Base-by-base conservation (phyloP, 2,888 invertebrate genomes). In the Entomobrya multifasciata region DNA sequence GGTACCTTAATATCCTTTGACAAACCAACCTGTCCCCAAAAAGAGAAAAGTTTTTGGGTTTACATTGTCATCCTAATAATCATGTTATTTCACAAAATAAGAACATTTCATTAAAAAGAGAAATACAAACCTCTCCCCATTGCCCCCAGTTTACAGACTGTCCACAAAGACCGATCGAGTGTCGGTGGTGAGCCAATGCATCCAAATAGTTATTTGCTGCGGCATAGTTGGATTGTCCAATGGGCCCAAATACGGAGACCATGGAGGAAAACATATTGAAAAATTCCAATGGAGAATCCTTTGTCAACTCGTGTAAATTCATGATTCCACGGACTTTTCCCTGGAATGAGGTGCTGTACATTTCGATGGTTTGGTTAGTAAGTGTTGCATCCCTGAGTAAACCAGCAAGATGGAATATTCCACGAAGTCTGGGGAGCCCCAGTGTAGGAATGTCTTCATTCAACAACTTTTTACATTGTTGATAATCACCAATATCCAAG, bases 141-240 rank as follows among this genome's bases (percentile, higher is more conserved):
- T 88, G 87, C 3, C 89, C 89, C 89, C 88, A 89, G 27, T 89
- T 88, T 15, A 87, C 65, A 49, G 86, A 74, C 27, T 77, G 80
- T 4, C 81, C 88, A 25, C 76, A 67, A 0, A 89, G 30, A 11
- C 89, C 89, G 15, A 83, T 47, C 0, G 87, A 67, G 44, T 82
- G 52, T n/a, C 88, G 27, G 49, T 82, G 84, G 47, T 88, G 82
- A 1, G 89, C 79, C 47, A 89, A 70, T 0, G 87, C 70, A 55
- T 89, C 88, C 8, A 89, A 44, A 41, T 79, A 88, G 20, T 22
- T 79, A 47, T 88, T 87, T 25, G 89, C 89, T 20, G 79, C 86
- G 4, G 88, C 74, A 55, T 89, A 79, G 52, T 89, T 89, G 1
- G 67, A 25, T 17, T 86, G 87, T 0, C 87, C 89, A 17, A 88